Evolutionary conservation across 2,113 vertebrate genomes (phyloP).

Genomic region (Tricholaema leucomelas): DNA sequence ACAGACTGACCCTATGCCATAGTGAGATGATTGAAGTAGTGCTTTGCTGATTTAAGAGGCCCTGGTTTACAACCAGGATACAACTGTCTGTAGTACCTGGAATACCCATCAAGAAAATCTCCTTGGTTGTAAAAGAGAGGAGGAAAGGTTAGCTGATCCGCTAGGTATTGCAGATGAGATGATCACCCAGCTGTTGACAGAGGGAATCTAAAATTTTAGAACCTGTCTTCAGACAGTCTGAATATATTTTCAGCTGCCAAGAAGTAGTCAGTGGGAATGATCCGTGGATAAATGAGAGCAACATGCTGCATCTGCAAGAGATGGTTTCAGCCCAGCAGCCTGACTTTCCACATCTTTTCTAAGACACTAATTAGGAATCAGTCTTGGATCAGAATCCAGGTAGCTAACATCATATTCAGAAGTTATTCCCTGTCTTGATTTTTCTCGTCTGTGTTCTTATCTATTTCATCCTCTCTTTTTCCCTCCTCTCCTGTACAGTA

Average conservation of each 20-base stretch:
- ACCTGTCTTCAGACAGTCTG: not conserved
- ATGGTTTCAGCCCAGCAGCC: not conserved
- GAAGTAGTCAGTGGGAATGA: not conserved
- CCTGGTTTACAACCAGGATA: not conserved
- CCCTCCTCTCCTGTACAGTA: not conserved
- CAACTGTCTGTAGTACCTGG: not conserved
- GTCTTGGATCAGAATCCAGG: not conserved
- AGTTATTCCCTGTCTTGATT: not conserved
- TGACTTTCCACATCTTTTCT: not conserved
- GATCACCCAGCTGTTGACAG: slow-evolving; percentile 14
- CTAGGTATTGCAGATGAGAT: not conserved
- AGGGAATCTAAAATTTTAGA: slow-evolving; percentile 28
- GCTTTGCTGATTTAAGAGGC: not conserved
- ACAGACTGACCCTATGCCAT: not conserved
- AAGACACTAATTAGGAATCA: not conserved
- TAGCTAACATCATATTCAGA: not conserved
- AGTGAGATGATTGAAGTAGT: not conserved
- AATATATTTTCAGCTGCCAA: slow-evolving; percentile 7
- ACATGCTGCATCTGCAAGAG: not conserved
- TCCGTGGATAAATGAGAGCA: not conserved
- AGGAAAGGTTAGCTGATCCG: not conserved
- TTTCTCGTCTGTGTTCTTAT: not conserved
- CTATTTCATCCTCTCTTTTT: not conserved
- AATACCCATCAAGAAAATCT: not conserved
- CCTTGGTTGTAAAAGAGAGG: not conserved